Conservation (phyloP, 92 coral and sea anemone species). For the Zoanthus solanderi region DNA sequence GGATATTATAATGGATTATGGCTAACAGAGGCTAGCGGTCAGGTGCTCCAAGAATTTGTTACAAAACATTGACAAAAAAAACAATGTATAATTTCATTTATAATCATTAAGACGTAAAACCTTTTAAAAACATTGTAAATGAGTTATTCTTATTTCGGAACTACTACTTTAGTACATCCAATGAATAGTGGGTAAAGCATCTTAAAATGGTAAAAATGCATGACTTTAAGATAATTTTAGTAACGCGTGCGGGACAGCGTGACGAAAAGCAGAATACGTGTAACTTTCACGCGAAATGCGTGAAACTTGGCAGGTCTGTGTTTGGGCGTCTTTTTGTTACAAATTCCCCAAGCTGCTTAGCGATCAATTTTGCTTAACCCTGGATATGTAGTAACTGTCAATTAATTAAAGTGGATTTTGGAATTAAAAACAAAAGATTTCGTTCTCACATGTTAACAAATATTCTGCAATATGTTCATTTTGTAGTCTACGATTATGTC, state of each 20-base stretch:
- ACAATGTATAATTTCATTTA: not conserved
- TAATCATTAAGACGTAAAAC: constrained; percentile 4
- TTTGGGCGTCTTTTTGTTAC: too few relatives aligned
- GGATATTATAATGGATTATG: not conserved
- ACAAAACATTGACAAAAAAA: constrained; percentile 2
- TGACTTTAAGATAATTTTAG: constrained; percentile 12
- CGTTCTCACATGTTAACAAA: too few relatives aligned
- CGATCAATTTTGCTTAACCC: too few relatives aligned
- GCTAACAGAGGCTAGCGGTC: constrained; percentile 3
- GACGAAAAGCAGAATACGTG: constrained; percentile 3
- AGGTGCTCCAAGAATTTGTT: constrained; percentile 10
- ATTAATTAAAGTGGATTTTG: too few relatives aligned
- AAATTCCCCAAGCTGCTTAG: too few relatives aligned
- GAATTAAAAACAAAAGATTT: too few relatives aligned
- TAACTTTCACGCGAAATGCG: constrained; percentile 40
- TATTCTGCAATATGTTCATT: too few relatives aligned
- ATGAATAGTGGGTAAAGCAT: constrained; percentile 20
- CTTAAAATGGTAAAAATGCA: not conserved
- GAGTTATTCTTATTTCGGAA: constrained; percentile 10
- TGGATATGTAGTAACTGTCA: too few relatives aligned
- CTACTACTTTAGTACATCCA: constrained; percentile 6
- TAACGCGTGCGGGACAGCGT: constrained; percentile 29
- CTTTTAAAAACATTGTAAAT: constrained; percentile 16
- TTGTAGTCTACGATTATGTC: too few relatives aligned
- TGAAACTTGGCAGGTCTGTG: constrained; percentile 16